Evolutionary conservation across 2,113 vertebrate genomes (phyloP).

Genomic region (Astatotilapia flaviijosephi): DNA sequence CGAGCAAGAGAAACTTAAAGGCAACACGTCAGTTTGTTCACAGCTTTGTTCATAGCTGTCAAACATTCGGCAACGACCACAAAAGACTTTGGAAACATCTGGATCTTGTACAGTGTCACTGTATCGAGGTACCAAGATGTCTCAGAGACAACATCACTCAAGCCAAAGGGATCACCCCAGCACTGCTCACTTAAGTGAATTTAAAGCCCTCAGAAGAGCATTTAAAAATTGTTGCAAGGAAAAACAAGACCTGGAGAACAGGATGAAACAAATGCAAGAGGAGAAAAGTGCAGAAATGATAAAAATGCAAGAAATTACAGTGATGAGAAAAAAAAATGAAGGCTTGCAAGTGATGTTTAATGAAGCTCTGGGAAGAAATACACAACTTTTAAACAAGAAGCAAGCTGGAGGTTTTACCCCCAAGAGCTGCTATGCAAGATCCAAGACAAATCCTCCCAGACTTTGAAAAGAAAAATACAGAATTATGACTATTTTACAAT

Average conservation of each 20-base stretch:
- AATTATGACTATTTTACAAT: not conserved
- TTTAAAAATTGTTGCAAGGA: not conserved
- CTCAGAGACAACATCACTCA: not conserved
- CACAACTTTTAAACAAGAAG: not conserved
- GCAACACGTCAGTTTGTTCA: not conserved
- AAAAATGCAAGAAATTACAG: not conserved
- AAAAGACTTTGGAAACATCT: not conserved
- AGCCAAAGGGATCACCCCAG: not conserved
- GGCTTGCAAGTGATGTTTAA: not conserved
- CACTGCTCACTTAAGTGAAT: not conserved
- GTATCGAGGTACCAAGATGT: not conserved
- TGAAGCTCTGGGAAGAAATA: not conserved
- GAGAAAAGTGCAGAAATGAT: not conserved
- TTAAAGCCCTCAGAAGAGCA: not conserved
- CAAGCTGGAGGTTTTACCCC: not conserved
- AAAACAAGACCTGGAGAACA: not conserved
- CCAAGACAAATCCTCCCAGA: not conserved
- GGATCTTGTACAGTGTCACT: not conserved
- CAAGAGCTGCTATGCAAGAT: not conserved
- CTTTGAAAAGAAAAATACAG: not conserved
- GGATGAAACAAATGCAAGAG: not conserved
- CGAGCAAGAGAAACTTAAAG: not conserved
- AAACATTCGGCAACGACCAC: rapidly evolving
- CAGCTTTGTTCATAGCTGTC: not conserved
- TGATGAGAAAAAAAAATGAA: not conserved